phyloP scores from a whole-genome alignment of 2,888 invertebrate species.

The Chloromyia formosa region DNA sequence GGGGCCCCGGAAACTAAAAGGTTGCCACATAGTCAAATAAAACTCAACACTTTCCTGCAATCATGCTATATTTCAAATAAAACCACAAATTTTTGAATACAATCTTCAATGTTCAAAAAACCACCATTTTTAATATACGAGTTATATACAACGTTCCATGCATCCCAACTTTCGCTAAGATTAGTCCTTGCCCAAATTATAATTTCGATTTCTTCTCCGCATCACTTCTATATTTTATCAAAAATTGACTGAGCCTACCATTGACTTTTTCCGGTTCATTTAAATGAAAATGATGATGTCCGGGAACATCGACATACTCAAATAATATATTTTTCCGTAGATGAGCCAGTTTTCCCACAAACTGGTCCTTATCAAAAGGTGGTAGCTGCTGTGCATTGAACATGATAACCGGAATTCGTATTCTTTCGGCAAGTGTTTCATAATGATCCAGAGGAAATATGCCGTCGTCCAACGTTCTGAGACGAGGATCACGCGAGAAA shows the following conservation, averaged over 20 bases:
- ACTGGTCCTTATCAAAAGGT: slow-evolving; percentile 68
- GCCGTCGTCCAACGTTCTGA: slow-evolving; percentile 64
- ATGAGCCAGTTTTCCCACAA: slow-evolving; percentile 67
- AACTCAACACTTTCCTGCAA: too few relatives aligned
- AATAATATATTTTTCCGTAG: slow-evolving; percentile 69
- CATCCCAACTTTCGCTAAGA: too few relatives aligned
- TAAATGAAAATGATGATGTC: slow-evolving; percentile 85
- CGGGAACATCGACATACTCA: slow-evolving; percentile 74
- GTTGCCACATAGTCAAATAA: too few relatives aligned
- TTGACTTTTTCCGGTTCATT: slow-evolving; percentile 75
- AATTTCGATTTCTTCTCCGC: too few relatives aligned
- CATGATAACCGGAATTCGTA: slow-evolving; percentile 71
- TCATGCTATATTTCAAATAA: too few relatives aligned
- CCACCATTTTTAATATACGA: too few relatives aligned
- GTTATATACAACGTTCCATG: too few relatives aligned
- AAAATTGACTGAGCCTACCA: slow-evolving; percentile 61
- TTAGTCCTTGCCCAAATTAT: too few relatives aligned
- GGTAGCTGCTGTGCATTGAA: slow-evolving; percentile 67
- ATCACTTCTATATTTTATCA: slow-evolving; percentile 52
- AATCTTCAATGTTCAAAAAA: too few relatives aligned
- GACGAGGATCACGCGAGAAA: slow-evolving; percentile 72
- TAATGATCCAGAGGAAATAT: slow-evolving; percentile 64
- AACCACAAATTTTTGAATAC: too few relatives aligned
- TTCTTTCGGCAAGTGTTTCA: slow-evolving; percentile 66
- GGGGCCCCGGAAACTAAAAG: too few relatives aligned